Evolutionary conservation across 2,797 vertebrate genomes (phyloP), one percentile per base, ranked within the genome.

Genomic region (Potorous gilbertii): DNA sequence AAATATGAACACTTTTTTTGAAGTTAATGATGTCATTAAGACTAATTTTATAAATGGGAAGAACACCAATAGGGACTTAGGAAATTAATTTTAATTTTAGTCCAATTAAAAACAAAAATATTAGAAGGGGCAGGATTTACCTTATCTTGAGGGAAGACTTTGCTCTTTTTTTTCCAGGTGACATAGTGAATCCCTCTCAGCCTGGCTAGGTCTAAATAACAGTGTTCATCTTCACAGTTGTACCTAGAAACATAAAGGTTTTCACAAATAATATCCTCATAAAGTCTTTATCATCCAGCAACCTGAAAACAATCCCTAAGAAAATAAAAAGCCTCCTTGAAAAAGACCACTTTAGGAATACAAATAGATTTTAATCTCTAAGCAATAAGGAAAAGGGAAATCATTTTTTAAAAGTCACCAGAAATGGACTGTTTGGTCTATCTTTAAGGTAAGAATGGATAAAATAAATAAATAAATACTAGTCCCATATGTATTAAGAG

Each of bases 211-310:
- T 99, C 99, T 96, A 99, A 98, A 98, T 99, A 99, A 98, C 99
- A 99, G 98, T 99, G 99, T 96, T 99, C 99, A 97, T 99, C 99
- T 97, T 99, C 99, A 98, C 99, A 99, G 96, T 99, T 99, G 98
- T 99, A 99, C 57, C 99, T 99, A 97, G 93, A 95, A 93, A 93
- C n/a, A 96, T 54, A 91, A 91, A 97, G 46, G 90, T 21, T 12
- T 31, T 54, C 1, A 4, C 8, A 52, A 0, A 0, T 92, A 34
- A 96, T 40, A 31, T 34, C 24, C 74, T 55, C 54, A 40, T 13
- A 66, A 28, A 55, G 56, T 54, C 18, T 9, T n/a, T 10, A 27
- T 90, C 31, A 66, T 31, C 21, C 90, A 6, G 18, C 40, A 56
- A 50, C 24, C 40, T 28, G 40, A 87, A 87, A 46, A 87, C 40